Evolutionary conservation across 1,140 invertebrate genomes (phyloP), one percentile per base, ranked within the genome.

Genomic region (Hylaeus volcanicus): DNA sequence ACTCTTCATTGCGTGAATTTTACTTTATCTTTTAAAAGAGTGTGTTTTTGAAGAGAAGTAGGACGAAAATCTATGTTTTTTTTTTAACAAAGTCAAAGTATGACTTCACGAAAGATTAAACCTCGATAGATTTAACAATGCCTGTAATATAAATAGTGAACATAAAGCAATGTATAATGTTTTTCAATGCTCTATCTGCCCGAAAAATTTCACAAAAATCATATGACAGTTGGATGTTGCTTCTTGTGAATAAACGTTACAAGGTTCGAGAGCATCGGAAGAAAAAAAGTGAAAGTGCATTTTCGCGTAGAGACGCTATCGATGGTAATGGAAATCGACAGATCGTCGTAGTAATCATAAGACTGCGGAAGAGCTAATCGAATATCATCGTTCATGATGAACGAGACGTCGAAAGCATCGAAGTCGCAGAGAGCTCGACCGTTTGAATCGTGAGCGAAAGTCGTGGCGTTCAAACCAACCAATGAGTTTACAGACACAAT

Each of bases 361-460:
- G 83, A 88, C 82, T 87, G 85, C 51, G 80, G 65, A 83, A 69
- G 61, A 88, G 68, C 12, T 61, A 65, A 75, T 48, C 48, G 70
- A 63, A 69, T 60, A 53, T 73, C 53, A 55, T 41, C 1, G 14
- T 53, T 26, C 61, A 41, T 55, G 15, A 70, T 14, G 39, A 43
- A n/a, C 14, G 37, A 65, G 6, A 9, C 37, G 8, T 78, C 73
- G 37, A 68, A 45, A 45, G 56, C 37, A 6, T 53, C 11, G 48
- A 39, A 0, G 26, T 55, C 12, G 48, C 26, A 3, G 51, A 14
- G 48, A 66, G 5, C 43, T 43, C 61, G 73, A 64, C 12, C 5
- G 9, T 12, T 14, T 12, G 58, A 39, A 61, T 37, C 58, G 26
- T 61, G 5, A 6, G 45, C 63, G 5, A n/a, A 15, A 41, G 41